phyloP scores from a whole-genome alignment of 2,888 invertebrate genomes.

The Lamellibrachia columna region DNA sequence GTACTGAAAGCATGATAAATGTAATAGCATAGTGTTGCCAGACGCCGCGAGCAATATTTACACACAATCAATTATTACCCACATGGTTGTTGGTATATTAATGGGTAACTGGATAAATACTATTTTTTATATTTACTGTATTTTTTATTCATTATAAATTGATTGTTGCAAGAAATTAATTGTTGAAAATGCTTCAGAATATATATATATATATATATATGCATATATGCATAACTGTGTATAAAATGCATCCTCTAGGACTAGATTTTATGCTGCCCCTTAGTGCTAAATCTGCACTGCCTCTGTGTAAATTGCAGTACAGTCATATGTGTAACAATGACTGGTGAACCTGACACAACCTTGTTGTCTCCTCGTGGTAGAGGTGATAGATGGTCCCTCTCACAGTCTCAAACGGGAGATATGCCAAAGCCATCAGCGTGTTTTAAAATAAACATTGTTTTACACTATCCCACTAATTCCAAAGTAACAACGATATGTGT shows the following conservation, averaged over 20 bases:
- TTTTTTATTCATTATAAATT: background rate
- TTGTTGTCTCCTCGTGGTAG: no score
- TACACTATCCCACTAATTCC: background rate
- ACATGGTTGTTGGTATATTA: slow-evolving; percentile 5
- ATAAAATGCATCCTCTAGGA: background rate
- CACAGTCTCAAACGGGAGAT: background rate
- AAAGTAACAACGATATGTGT: background rate
- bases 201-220: no score
- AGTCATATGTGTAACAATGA: background rate
- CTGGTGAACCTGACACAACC: no score
- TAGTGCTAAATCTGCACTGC: background rate
- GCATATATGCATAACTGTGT: background rate
- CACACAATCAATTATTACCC: background rate
- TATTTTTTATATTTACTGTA: background rate
- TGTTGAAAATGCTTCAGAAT: background rate
- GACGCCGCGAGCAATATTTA: background rate
- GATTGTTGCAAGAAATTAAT: background rate
- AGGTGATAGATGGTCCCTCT: no score
- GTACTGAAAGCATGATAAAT: background rate
- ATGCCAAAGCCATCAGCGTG: background rate
- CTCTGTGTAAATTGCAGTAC: background rate
- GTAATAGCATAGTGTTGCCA: background rate
- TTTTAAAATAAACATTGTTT: background rate
- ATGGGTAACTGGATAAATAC: background rate
- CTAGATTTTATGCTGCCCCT: background rate